These are phyloP conservation scores for Passerina amoena DNA, from an alignment of 2,113 vertebrate species.

Conservation along the genomic window DNA sequence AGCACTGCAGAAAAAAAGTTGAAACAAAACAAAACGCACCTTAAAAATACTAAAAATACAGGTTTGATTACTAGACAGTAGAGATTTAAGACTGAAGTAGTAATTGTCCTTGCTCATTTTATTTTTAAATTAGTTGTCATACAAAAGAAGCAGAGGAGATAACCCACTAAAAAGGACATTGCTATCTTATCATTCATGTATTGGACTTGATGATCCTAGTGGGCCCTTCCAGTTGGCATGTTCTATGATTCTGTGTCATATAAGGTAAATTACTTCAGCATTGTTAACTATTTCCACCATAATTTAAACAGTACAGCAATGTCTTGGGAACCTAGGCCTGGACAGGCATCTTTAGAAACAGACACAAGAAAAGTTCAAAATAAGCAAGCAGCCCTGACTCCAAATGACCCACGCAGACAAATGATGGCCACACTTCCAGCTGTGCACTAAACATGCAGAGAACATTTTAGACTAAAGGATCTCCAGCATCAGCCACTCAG, in stretches of 20 bases:
- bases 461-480: not conserved
- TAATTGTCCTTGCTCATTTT: not conserved
- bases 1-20: not conserved
- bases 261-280: not conserved
- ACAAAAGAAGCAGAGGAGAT: not conserved
- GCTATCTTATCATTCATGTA: not conserved
- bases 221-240: not conserved
- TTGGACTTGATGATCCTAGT: not conserved
- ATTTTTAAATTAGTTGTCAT: not conserved
- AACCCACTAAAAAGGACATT: not conserved
- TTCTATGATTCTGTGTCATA: not conserved
- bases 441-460: not conserved
- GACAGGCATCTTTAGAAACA: not conserved
- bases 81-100: not conserved
- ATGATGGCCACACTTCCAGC: not conserved
- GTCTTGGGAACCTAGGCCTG: not conserved
- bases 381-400: not conserved
- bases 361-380: not conserved
- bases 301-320: not conserved
- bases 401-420: accelerated
- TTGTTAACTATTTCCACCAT: not conserved
- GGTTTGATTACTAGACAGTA: not conserved
- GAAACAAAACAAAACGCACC: not conserved
- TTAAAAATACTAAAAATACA: not conserved
- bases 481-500: not conserved